Evolutionary conservation across 2,888 invertebrate genomes (phyloP), one percentile per base, ranked within the genome.

Genomic region (Zhuqinia jingwanae): DNA sequence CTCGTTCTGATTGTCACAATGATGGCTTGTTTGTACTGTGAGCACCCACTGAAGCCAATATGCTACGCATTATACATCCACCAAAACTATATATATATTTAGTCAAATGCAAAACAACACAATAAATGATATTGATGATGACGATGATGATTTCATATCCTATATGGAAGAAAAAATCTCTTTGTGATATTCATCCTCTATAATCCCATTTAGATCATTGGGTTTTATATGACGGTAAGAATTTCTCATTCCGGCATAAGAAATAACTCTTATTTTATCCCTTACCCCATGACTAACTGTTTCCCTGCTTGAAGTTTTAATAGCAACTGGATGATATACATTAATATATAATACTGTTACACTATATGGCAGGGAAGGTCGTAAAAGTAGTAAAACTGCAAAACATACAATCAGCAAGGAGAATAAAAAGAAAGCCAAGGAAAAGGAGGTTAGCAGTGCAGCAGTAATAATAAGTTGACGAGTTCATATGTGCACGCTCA

Each of bases 171-270:
- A 36, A 47, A 27, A 73, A 73, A 68, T 60, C 27, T 50, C 56
- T 17, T 22, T 15, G 25, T 20, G 30, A n/a, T 58, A 68, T 70
- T 70, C 70, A 81, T 81, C 80, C 81, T 36, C 36, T 56, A 53
- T 83, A 83, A 83, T 83, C 83, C 83, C 63, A 76, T 83, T 83
- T 83, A 83, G 42, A 75, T n/a, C 53, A 76, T 73, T 60, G 63
- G 27, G 20, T 30, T 75, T 83, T 45, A 65, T 83, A 53, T 45
- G 36, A 76, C 27, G 17, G 22, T 53, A 47, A 63, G 65, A 83
- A 63, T 83, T 80, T 76, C 73, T 58, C 75, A 76, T 75, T 76
- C 76, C 63, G 25, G 0, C 58, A 76, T 17, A 56, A 30, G 56
- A 70, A 42, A 80, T 83, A 65, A 76, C 73, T 58, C 60, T 17